Conservation (phyloP, 2,113 vertebrate genomes). For the Labeo rohita region DNA sequence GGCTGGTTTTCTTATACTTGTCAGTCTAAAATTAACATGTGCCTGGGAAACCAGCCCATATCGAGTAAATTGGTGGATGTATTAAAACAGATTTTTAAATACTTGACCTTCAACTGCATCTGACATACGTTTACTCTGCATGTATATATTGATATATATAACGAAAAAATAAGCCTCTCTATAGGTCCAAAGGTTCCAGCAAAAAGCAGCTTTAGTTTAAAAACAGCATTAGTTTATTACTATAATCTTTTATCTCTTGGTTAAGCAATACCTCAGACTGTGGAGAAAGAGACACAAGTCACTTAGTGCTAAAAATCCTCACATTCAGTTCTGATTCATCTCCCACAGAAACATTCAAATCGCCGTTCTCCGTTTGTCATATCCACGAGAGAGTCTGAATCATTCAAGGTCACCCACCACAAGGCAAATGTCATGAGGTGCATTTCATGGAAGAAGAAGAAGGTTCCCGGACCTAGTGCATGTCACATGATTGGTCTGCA, state of each 20-base stretch:
- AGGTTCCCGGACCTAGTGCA: slow-evolving; percentile 47
- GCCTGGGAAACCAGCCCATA: slow-evolving; percentile 3
- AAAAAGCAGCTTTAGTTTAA: slow-evolving; percentile 34
- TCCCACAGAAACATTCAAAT: slow-evolving; percentile 33
- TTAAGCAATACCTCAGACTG: slow-evolving; percentile 30
- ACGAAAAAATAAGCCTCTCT: not conserved
- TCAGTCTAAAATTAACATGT: slow-evolving; percentile 3
- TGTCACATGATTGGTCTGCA: slow-evolving; percentile 46
- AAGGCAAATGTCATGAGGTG: slow-evolving; percentile 26
- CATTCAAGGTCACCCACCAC: slow-evolving; percentile 8
- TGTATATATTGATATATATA: slow-evolving; percentile 17
- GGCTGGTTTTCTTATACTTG: not conserved
- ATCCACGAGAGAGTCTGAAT: slow-evolving; percentile 33
- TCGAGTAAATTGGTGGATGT: not conserved
- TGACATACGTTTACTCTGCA: not conserved
- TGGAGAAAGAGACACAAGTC: not conserved
- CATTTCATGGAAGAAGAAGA: slow-evolving; percentile 7
- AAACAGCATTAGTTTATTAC: slow-evolving; percentile 38
- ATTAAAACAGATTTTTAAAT: not conserved
- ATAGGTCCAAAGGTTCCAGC: slow-evolving; percentile 33
- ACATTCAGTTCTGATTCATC: slow-evolving; percentile 14
- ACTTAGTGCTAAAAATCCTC: slow-evolving; percentile 22
- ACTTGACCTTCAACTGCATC: not conserved
- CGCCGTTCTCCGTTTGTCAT: not conserved
- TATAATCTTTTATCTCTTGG: slow-evolving; percentile 31